Evolutionary conservation across 2,888 invertebrate species (phyloP).

Genomic region (Stenurella melanura): DNA sequence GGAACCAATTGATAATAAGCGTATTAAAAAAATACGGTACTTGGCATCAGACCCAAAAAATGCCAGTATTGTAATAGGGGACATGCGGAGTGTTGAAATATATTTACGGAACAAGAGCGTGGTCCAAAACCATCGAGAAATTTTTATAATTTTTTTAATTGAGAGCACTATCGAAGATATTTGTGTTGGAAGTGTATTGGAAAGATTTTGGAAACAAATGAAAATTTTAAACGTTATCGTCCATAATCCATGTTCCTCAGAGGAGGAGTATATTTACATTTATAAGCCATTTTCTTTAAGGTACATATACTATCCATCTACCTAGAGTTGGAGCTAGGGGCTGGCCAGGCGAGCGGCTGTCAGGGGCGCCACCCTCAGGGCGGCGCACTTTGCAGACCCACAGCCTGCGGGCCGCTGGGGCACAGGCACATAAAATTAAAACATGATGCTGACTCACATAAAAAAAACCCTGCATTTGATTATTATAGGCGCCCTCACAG

Average conservation of each 20-base stretch:
- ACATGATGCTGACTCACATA: too few species aligned
- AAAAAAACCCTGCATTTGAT: too few species aligned
- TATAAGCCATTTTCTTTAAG: slow-evolving; percentile 9
- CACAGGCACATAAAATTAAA: too few species aligned
- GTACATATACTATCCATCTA: background rate
- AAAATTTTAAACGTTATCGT: slow-evolving; percentile 9
- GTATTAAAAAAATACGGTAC: background rate
- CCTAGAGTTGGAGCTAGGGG: too few species aligned
- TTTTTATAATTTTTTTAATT: slow-evolving; percentile 7
- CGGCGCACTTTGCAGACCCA: too few species aligned
- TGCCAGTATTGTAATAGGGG: slow-evolving; percentile 5
- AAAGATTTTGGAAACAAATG: slow-evolving; percentile 3
- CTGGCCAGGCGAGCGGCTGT: too few species aligned
- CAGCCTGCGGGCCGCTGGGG: too few species aligned
- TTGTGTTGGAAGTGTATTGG: background rate
- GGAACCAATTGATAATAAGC: background rate
- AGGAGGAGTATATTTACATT: background rate
- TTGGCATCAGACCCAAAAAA: background rate
- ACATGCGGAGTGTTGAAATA: background rate
- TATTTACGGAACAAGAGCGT: background rate
- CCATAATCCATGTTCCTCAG: background rate
- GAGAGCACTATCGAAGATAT: background rate
- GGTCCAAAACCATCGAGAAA: background rate
- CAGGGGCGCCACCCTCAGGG: too few species aligned
- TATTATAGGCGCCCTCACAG: too few species aligned